These are phyloP conservation scores for Zoroaster sp. DNA, from an alignment of 53 echinoderm and acorn worm genomes.

Conservation along the genomic window DNA sequence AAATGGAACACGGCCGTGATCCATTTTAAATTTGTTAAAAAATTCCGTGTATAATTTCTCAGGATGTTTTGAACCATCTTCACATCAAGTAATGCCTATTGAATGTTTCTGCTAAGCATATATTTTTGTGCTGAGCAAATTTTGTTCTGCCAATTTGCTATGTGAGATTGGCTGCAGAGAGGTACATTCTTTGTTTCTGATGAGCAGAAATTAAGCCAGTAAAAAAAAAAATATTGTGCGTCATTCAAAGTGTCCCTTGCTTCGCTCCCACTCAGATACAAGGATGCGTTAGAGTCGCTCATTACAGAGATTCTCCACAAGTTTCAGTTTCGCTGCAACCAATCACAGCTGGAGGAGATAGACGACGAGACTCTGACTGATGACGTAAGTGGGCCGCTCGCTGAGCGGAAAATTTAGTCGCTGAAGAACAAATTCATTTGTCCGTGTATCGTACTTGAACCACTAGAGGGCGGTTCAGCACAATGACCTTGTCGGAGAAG, in stretches of 20 bases:
- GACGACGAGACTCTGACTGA: slow-evolving; percentile 95
- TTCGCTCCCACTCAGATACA: slow-evolving; percentile 77
- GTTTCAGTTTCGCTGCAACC: slow-evolving; percentile 96
- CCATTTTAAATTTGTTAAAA: too few relatives aligned
- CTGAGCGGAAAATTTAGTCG: background rate
- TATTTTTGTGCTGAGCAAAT: background rate
- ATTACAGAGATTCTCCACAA: slow-evolving; percentile 90
- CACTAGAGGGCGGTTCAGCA: too few relatives aligned
- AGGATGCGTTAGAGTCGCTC: slow-evolving; percentile 88
- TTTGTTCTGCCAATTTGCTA: background rate
- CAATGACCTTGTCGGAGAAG: too few relatives aligned
- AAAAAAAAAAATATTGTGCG: too few relatives aligned
- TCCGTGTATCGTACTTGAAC: too few relatives aligned
- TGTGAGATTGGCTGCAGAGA: background rate
- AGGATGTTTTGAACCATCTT: too few relatives aligned
- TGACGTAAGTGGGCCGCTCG: slow-evolving; percentile 66
- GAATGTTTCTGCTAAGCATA: background rate
- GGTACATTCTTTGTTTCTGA: too few relatives aligned
- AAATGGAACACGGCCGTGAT: too few relatives aligned
- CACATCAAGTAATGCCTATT: background rate
- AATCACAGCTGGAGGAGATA: slow-evolving; percentile 94
- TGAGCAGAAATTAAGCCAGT: too few relatives aligned
- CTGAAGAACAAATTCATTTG: too few relatives aligned
- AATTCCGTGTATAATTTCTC: too few relatives aligned
- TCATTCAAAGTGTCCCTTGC: too few relatives aligned